These are phyloP conservation scores for Nomada ruficornis DNA, from an alignment of 2,888 invertebrate species.

Conservation along the genomic window DNA sequence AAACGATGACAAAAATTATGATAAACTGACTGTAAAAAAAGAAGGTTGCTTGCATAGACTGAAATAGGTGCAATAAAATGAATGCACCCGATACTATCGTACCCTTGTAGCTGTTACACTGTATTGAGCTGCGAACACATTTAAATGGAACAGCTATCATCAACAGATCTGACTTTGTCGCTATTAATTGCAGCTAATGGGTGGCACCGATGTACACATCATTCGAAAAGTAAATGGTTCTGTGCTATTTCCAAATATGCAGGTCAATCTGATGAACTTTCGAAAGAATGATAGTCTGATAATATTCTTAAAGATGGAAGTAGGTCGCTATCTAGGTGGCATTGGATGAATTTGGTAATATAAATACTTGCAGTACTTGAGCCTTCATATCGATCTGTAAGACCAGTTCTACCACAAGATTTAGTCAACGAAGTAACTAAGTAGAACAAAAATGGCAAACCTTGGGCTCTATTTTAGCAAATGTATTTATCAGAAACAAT, in stretches of 20 bases:
- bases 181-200: conserved; percentile 61
- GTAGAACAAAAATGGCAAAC: neutral
- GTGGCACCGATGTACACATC: too few species aligned
- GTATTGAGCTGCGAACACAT: neutral
- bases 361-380: conserved; percentile 41
- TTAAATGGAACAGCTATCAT: neutral
- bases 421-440: neutral
- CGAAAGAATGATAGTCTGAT: conserved; percentile 34
- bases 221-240: neutral
- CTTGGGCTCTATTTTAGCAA: neutral
- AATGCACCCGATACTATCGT: conserved; percentile 9
- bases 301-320: conserved; percentile 33
- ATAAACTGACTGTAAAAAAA: neutral
- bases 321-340: conserved; percentile 49
- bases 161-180: conserved; percentile 34
- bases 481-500: neutral
- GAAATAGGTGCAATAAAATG: neutral
- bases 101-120: neutral
- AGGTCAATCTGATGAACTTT: conserved; percentile 28
- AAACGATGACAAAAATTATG: neutral
- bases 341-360: conserved; percentile 60
- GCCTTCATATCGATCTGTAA: conserved; percentile 51
- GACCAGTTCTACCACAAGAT: conserved; percentile 1
- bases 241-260: neutral
- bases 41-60: neutral